phyloP scores from a whole-genome alignment of 2,113 vertebrate species.

The Marmota monax region DNA sequence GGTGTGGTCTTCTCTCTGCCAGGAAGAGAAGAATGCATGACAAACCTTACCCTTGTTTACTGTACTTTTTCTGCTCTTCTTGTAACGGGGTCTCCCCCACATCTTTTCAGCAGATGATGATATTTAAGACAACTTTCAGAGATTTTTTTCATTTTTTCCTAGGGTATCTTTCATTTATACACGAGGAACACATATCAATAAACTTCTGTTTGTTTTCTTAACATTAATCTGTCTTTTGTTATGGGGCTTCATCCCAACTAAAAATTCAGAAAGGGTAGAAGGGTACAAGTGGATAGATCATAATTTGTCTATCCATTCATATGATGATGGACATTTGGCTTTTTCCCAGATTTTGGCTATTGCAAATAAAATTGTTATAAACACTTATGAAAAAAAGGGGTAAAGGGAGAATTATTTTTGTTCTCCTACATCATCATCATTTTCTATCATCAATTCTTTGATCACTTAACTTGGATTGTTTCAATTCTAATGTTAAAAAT shows the following conservation, averaged over 20 bases:
- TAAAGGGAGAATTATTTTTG: too few species aligned
- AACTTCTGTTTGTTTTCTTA: neutral
- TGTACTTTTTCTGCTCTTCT: too few species aligned
- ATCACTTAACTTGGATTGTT: neutral
- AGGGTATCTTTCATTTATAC: neutral
- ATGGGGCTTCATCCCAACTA: neutral
- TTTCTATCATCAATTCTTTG: neutral
- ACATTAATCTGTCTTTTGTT: neutral
- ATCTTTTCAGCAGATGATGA: too few species aligned
- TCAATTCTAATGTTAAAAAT: conserved; percentile 36
- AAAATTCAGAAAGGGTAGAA: neutral
- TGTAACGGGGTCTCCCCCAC: too few species aligned
- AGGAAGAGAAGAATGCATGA: neutral
- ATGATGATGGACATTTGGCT: too few species aligned
- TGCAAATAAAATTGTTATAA: too few species aligned
- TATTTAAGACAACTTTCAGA: neutral
- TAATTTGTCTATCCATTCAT: too few species aligned
- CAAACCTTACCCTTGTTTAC: too few species aligned
- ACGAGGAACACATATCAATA: neutral
- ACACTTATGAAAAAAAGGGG: too few species aligned
- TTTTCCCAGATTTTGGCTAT: too few species aligned
- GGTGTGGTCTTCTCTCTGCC: neutral
- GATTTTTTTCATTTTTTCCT: neutral
- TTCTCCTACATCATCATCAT: neutral
- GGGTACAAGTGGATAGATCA: too few species aligned